These are phyloP conservation scores for Rhabdomys pumilio DNA, from an alignment of 2,797 vertebrate genomes.

Conservation along the genomic window DNA sequence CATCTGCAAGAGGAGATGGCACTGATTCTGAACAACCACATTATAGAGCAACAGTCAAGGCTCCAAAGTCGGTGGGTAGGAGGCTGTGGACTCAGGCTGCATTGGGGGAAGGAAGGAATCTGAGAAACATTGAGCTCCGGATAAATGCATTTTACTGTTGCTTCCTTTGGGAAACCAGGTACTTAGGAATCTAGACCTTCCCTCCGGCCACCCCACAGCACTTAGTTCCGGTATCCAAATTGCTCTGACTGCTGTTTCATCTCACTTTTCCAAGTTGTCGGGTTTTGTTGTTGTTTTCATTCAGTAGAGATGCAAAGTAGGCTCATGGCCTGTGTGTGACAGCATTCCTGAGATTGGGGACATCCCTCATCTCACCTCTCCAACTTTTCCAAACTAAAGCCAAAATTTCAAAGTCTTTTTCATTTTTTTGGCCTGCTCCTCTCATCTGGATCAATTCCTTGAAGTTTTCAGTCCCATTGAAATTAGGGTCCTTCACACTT, in stretches of 20 bases:
- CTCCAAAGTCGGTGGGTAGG: constrained; percentile 80
- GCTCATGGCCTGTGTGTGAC: constrained; percentile 49
- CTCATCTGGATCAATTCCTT: constrained; percentile 8
- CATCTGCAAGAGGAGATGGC: constrained; percentile 86
- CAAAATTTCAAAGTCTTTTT: background rate
- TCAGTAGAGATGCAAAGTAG: constrained; percentile 77
- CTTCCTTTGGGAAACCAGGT: constrained; percentile 38
- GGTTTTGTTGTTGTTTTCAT: constrained; percentile 63
- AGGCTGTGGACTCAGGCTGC: background rate
- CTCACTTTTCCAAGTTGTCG: constrained; percentile 66
- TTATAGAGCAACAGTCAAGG: constrained; percentile 77
- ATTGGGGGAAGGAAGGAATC: background rate
- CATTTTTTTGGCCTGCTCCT: background rate
- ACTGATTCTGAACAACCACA: constrained; percentile 87
- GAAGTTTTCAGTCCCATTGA: background rate
- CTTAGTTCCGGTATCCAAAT: background rate
- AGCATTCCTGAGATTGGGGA: constrained; percentile 76
- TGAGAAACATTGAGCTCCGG: background rate
- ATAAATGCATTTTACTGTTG: background rate
- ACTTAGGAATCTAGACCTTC: background rate
- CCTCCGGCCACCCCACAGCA: background rate
- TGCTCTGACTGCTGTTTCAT: background rate
- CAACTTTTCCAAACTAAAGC: constrained; percentile 25
- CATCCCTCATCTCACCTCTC: background rate
- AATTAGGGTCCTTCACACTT: constrained; percentile 10